Evolutionary conservation across 2,888 invertebrate species (phyloP).

Genomic region (Glyphotaelius pellucidus): DNA sequence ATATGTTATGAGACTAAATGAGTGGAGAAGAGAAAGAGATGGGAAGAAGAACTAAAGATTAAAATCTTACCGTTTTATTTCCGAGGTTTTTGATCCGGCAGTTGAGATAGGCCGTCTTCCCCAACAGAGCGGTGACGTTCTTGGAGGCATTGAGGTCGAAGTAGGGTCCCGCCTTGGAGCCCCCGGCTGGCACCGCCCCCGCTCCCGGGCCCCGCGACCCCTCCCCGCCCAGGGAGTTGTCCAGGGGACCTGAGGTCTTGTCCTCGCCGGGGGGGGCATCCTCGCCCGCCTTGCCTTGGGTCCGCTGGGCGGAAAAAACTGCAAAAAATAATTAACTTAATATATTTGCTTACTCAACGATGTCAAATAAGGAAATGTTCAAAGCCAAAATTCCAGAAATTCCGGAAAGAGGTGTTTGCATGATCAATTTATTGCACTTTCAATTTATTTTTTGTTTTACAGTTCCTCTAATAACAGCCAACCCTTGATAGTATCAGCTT

Average conservation of each 20-base stretch:
- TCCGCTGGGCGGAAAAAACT: constrained; percentile 65
- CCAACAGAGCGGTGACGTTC: constrained; percentile 88
- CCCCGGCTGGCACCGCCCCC: constrained; percentile 21
- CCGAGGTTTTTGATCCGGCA: constrained; percentile 94
- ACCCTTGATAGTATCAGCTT: too few relatives aligned
- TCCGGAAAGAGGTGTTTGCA: too few relatives aligned
- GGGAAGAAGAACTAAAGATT: too few relatives aligned
- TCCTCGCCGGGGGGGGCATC: constrained; percentile 49
- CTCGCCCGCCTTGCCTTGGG: constrained; percentile 60
- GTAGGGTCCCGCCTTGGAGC: constrained; percentile 78
- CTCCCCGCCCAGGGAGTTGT: constrained; percentile 55
- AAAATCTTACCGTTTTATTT: constrained; percentile 88
- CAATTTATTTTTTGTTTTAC: too few relatives aligned
- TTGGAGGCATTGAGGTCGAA: constrained; percentile 86
- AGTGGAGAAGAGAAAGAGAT: too few relatives aligned
- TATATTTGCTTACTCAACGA: too few relatives aligned
- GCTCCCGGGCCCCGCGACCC: constrained; percentile 24
- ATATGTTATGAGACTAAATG: too few relatives aligned
- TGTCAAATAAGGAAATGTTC: too few relatives aligned
- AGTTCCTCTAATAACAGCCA: too few relatives aligned
- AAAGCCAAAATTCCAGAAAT: too few relatives aligned
- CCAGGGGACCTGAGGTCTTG: constrained; percentile 46
- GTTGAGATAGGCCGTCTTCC: constrained; percentile 93
- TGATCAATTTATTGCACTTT: too few relatives aligned
- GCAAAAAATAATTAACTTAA: constrained; percentile 39